phyloP scores from a whole-genome alignment of 2,797 vertebrate species.

The Schizothorax lantsangensis region DNA sequence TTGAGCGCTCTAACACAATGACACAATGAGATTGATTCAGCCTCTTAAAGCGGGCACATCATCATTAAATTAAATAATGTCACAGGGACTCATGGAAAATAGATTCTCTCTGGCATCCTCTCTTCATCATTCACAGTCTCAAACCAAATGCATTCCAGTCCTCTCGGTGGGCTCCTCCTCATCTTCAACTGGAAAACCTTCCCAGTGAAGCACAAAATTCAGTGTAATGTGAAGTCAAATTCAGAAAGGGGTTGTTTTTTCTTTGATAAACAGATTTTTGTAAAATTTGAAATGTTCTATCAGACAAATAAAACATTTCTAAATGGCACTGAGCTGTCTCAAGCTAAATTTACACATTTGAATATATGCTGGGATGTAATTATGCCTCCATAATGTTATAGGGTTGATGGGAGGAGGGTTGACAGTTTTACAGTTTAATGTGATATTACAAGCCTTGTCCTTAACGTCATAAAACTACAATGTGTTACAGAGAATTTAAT shows the following conservation, averaged over 20 bases:
- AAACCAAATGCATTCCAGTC: constrained; percentile 47
- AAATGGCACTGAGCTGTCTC: not conserved
- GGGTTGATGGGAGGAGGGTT: not conserved
- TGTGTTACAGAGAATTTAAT: not conserved
- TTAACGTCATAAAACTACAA: not conserved
- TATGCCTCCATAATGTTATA: not conserved
- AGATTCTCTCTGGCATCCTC: constrained; percentile 74
- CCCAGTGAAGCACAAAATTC: constrained; percentile 9
- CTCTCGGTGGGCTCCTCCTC: constrained; percentile 25
- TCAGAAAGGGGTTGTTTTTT: constrained; percentile 2
- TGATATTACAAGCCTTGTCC: not conserved
- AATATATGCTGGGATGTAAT: not conserved
- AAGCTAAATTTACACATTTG: not conserved
- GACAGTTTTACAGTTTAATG: not conserved
- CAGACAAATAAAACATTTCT: not conserved
- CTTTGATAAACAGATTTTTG: not conserved
- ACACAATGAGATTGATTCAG: constrained; percentile 67
- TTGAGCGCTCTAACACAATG: constrained; percentile 60
- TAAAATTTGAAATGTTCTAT: not conserved
- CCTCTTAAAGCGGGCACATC: constrained; percentile 60
- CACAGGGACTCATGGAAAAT: constrained; percentile 61
- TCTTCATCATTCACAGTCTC: constrained; percentile 51
- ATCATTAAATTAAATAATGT: constrained; percentile 65
- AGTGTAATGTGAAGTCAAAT: not conserved
- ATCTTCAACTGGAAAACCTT: constrained; percentile 19